Evolutionary conservation across 2,888 invertebrate genomes (phyloP).

Genomic region (Ophraella communa): DNA sequence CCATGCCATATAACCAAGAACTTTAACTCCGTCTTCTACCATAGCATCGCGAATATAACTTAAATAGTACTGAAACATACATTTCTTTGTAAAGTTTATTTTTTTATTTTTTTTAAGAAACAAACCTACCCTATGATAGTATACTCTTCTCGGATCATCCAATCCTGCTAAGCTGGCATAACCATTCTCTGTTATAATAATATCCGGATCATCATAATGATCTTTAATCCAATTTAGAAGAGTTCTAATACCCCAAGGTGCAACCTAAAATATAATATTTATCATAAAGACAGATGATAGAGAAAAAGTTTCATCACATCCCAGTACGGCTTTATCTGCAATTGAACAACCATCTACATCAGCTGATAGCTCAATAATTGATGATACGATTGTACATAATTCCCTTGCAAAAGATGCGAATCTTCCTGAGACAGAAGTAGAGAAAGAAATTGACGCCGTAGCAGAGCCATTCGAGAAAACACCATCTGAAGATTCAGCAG

Average conservation of each 20-base stretch:
- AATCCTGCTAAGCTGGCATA: conserved; percentile 55
- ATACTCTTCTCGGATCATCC: conserved; percentile 61
- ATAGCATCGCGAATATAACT: conserved; percentile 53
- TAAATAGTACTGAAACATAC: conserved; percentile 56
- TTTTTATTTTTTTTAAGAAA: too few relatives aligned
- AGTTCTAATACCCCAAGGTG: conserved; percentile 67
- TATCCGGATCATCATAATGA: conserved; percentile 60
- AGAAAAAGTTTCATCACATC: not conserved
- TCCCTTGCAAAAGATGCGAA: not conserved
- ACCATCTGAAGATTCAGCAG: not conserved
- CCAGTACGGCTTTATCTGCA: not conserved
- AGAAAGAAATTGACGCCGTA: not conserved
- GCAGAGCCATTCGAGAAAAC: not conserved
- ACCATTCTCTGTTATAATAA: conserved; percentile 68
- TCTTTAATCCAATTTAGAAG: conserved; percentile 61
- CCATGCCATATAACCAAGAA: not conserved
- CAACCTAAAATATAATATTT: conserved; percentile 52
- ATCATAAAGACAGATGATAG: too few relatives aligned
- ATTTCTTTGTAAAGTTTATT: not conserved
- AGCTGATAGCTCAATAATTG: not conserved
- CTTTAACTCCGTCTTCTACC: conserved; percentile 51
- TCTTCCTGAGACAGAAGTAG: not conserved
- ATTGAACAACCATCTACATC: not conserved
- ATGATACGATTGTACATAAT: not conserved
- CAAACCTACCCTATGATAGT: conserved; percentile 51